These are phyloP conservation scores for Lysandra bellargus DNA, from an alignment of 2,888 invertebrate species.

Conservation along the genomic window DNA sequence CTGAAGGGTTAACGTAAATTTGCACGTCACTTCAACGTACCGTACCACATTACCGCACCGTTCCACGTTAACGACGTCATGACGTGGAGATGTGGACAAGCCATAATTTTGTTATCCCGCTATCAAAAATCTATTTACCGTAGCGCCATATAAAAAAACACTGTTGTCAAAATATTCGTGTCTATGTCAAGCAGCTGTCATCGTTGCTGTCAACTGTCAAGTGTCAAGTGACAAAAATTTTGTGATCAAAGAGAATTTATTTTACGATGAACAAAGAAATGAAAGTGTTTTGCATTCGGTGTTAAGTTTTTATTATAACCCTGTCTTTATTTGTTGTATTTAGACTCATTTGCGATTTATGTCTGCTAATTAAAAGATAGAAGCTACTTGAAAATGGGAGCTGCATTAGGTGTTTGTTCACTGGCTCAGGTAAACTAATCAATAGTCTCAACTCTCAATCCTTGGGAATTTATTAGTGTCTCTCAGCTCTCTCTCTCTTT, in stretches of 20 bases:
- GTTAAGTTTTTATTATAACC: background rate
- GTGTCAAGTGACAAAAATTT: background rate
- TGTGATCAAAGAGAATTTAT: background rate
- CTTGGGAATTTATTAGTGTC: background rate
- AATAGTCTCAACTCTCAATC: conserved; percentile 34
- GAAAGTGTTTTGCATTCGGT: background rate
- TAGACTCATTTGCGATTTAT: background rate
- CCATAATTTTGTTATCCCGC: too few relatives aligned
- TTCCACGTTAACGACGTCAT: too few relatives aligned
- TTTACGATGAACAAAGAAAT: background rate
- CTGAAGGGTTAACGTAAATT: too few relatives aligned
- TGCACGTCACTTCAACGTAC: too few relatives aligned
- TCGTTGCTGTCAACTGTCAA: too few relatives aligned
- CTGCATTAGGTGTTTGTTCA: conserved; percentile 82
- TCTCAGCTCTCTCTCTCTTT: background rate
- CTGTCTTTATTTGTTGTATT: background rate
- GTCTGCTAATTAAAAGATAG: background rate
- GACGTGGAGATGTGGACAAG: too few relatives aligned
- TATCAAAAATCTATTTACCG: background rate
- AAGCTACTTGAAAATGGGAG: conserved; percentile 68
- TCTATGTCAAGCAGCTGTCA: background rate
- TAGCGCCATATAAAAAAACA: background rate
- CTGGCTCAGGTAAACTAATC: conserved; percentile 79
- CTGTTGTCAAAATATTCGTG: background rate
- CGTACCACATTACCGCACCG: too few relatives aligned